A percentile compares a stretch with the other conserved stretches of the same genome.
Evolutionary conservation across 2,888 invertebrate genomes (phyloP).

Genomic region (Steromphala cineraria): DNA sequence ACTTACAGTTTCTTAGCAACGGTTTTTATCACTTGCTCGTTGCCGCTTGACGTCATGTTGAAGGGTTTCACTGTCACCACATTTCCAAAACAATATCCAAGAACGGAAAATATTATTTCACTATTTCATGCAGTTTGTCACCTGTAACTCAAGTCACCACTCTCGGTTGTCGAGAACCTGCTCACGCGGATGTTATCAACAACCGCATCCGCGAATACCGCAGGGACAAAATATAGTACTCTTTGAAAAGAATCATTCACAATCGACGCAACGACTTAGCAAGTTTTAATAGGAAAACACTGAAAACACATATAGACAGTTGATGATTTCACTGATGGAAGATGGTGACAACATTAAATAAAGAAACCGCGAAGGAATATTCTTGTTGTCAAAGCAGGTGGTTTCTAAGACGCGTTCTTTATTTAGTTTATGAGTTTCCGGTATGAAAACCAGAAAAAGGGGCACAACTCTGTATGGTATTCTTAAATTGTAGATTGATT

Average conservation of each 20-base stretch:
- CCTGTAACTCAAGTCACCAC: background rate
- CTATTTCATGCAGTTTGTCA: background rate
- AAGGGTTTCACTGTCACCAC: background rate
- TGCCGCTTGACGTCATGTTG: background rate
- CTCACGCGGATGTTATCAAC: background rate
- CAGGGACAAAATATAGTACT: background rate
- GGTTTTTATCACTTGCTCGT: background rate
- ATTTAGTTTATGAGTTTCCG: background rate
- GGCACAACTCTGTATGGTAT: background rate
- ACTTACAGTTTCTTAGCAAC: constrained; percentile 1
- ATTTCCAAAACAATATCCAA: background rate
- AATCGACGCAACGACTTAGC: too few relatives aligned
- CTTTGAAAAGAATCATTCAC: too few relatives aligned
- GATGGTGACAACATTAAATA: too few relatives aligned
- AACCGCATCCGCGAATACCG: background rate
- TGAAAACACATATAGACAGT: background rate
- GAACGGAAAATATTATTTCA: background rate
- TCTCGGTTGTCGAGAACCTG: background rate
- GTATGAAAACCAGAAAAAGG: background rate
- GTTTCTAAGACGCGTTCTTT: background rate
- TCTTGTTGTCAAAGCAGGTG: constrained; percentile 1
- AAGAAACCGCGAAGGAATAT: background rate
- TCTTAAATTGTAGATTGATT: too few relatives aligned
- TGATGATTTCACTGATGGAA: background rate
- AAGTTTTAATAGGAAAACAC: too few relatives aligned